These are phyloP conservation scores for Tauraco erythrolophus DNA, from an alignment of 2,113 vertebrate species.

Conservation along the genomic window DNA sequence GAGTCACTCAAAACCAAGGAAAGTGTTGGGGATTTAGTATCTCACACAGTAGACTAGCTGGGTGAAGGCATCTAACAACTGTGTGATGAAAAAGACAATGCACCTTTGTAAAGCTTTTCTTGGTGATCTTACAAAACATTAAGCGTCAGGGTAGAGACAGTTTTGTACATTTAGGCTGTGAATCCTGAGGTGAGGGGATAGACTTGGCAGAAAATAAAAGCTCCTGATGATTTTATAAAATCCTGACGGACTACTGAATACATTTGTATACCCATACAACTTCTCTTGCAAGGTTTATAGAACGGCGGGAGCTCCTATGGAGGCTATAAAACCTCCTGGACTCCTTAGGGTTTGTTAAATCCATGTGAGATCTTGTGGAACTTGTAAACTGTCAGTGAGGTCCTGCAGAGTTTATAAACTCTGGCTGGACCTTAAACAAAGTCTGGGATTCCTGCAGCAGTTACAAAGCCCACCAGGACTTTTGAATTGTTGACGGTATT, in stretches of 20 bases:
- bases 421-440: background rate
- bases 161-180: background rate
- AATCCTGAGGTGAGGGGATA: background rate
- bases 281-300: background rate
- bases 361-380: background rate
- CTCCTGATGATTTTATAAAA: background rate
- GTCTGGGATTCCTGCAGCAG: background rate
- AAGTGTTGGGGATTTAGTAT: background rate
- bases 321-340: background rate
- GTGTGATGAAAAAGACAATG: background rate
- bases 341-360: background rate
- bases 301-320: background rate
- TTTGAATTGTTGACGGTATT: background rate
- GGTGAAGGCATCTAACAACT: background rate
- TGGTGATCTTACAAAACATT: background rate
- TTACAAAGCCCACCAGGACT: background rate
- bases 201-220: background rate
- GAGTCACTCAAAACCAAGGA: background rate
- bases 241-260: background rate
- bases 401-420: constrained; percentile 7
- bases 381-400: background rate
- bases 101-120: background rate
- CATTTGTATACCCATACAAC: background rate
- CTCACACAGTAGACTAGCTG: background rate
- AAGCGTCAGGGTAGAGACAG: background rate